These are phyloP conservation scores for Oryzias javanicus DNA, from an alignment of 2,113 vertebrate genomes.

Conservation along the genomic window DNA sequence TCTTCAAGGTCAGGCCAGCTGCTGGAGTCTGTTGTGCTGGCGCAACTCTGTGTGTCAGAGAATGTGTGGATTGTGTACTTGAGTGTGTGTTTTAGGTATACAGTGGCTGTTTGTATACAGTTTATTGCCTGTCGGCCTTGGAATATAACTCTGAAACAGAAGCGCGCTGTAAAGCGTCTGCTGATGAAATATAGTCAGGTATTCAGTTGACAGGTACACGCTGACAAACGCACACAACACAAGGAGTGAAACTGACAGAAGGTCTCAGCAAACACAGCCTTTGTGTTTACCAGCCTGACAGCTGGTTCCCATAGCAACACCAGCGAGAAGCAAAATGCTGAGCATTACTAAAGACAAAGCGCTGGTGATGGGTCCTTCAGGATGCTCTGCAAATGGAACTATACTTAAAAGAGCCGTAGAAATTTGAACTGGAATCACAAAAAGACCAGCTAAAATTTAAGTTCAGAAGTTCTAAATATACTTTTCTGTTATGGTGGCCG, in stretches of 20 bases:
- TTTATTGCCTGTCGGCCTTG: background rate
- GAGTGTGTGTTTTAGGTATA: background rate
- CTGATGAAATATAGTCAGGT: conserved; percentile 29
- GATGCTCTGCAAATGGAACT: too few relatives aligned
- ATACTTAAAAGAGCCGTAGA: too few relatives aligned
- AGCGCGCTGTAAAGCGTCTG: conserved; percentile 9
- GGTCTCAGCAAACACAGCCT: conserved; percentile 20
- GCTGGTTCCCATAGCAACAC: conserved; percentile 30
- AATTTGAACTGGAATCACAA: too few relatives aligned
- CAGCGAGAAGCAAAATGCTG: conserved; percentile 18
- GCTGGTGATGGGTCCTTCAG: background rate
- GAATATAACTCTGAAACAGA: conserved; percentile 22
- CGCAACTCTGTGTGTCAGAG: conserved; percentile 7
- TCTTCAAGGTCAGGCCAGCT: conserved; percentile 58
- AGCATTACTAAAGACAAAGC: background rate
- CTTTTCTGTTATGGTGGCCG: too few relatives aligned
- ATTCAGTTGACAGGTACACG: conserved; percentile 17
- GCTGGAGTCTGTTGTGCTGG: conserved; percentile 26
- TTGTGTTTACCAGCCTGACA: conserved; percentile 24
- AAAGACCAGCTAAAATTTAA: too few relatives aligned
- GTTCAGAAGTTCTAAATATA: too few relatives aligned
- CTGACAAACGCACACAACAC: conserved; percentile 9
- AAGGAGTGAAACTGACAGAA: conserved; percentile 32
- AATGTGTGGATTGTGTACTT: conserved; percentile 13
- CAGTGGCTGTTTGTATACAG: conserved; percentile 15